A percentile compares a stretch with the other conserved stretches of the same genome.
Conservation (phyloP, 2,888 invertebrate species). For the Rhaphigaster nebulosa region DNA sequence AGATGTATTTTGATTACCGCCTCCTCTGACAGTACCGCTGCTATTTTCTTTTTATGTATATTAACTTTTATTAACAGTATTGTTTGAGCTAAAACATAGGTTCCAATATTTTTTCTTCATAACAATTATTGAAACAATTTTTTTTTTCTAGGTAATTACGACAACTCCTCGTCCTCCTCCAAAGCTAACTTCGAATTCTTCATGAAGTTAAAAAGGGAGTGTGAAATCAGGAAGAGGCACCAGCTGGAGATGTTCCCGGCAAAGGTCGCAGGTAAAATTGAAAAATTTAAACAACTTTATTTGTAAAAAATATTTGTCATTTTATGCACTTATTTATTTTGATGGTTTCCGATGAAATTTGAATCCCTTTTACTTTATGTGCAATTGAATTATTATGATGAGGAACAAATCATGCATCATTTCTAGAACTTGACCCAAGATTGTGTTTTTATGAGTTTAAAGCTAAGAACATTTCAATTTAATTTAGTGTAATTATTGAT, state of each 20-base stretch:
- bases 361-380: too few species aligned
- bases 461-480: too few species aligned
- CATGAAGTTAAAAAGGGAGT: conserved; percentile 62
- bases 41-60: too few species aligned
- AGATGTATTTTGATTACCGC: too few species aligned
- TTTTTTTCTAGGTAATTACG: conserved; percentile 57
- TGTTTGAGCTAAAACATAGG: too few species aligned
- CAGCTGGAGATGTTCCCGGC: conserved; percentile 57
- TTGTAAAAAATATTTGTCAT: background rate
- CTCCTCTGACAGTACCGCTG: too few species aligned
- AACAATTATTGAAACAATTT: background rate
- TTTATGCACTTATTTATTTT: background rate
- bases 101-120: background rate
- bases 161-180: conserved; percentile 55
- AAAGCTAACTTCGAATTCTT: conserved; percentile 61
- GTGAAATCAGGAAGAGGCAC: conserved; percentile 59
- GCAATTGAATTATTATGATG: too few species aligned
- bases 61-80: too few species aligned
- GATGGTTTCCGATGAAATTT: background rate
- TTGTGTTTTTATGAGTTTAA: too few species aligned
- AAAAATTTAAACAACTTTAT: background rate
- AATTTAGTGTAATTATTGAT: too few species aligned
- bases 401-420: too few species aligned
- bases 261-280: conserved; percentile 15
- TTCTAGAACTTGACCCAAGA: too few species aligned